These are phyloP conservation scores for Archips crataeganus DNA, from an alignment of 2,888 invertebrate genomes.

Conservation along the genomic window DNA sequence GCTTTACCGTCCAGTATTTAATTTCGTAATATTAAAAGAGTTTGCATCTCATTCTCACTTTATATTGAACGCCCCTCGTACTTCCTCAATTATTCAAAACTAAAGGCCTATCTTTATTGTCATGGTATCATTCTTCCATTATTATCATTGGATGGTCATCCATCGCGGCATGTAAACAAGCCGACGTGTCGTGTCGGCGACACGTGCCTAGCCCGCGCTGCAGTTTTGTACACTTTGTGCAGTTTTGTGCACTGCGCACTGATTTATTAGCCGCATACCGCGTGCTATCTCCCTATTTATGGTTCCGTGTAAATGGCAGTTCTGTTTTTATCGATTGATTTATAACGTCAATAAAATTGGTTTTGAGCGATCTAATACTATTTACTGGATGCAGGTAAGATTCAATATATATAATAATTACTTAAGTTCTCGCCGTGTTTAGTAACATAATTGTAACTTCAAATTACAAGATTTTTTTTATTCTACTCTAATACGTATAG, in stretches of 20 bases:
- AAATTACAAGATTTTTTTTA: too few relatives aligned
- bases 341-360: neutral
- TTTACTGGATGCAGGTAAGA: neutral
- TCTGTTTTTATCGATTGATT: constrained; percentile 2
- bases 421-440: neutral
- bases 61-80: too few relatives aligned
- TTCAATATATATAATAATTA: too few relatives aligned
- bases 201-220: constrained; percentile 59
- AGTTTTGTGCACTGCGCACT: constrained; percentile 68
- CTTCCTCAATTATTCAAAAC: neutral
- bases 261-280: constrained; percentile 73
- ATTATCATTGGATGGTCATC: constrained; percentile 27
- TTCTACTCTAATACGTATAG: too few relatives aligned
- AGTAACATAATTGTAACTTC: too few relatives aligned
- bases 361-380: neutral
- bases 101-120: neutral
- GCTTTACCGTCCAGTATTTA: too few relatives aligned
- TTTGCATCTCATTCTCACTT: too few relatives aligned
- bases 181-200: constrained; percentile 65
- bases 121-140: constrained; percentile 37
- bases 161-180: constrained; percentile 53
- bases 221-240: constrained; percentile 72
- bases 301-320: constrained; percentile 31
- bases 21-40: too few relatives aligned
- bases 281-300: constrained; percentile 35